Conservation (phyloP, 2,113 vertebrate genomes). For the Nesospiza acunhae region DNA sequence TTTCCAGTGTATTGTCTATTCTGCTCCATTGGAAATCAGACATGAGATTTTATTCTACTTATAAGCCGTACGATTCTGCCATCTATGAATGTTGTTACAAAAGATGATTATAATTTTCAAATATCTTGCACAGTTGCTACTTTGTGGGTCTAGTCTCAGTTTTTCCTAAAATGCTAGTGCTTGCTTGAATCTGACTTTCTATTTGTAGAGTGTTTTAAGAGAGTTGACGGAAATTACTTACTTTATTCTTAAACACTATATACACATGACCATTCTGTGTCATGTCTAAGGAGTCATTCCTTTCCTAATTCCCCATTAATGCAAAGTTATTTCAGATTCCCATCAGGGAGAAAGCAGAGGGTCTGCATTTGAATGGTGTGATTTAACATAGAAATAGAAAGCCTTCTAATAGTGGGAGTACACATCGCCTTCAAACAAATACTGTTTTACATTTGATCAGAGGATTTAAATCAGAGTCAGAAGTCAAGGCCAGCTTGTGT, state of each 20-base stretch:
- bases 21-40: neutral
- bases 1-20: neutral
- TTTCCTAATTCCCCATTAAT: neutral
- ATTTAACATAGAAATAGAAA: conserved; percentile 38
- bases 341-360: neutral
- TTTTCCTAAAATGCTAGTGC: neutral
- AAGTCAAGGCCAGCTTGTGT: neutral
- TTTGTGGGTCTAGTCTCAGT: neutral
- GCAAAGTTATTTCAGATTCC: neutral
- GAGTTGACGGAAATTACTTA: neutral
- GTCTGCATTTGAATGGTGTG: conserved; percentile 3
- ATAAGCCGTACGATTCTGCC: neutral
- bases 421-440: neutral
- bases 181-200: neutral
- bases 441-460: neutral
- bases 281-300: neutral
- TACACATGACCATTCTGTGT: neutral
- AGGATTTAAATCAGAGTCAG: neutral
- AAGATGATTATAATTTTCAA: neutral
- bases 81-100: neutral
- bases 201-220: neutral
- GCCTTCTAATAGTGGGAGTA: neutral
- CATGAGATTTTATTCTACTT: neutral
- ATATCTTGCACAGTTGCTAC: neutral
- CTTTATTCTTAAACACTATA: neutral